Conservation (phyloP, 2,113 vertebrate species). For the Barnardius zonarius region DNA sequence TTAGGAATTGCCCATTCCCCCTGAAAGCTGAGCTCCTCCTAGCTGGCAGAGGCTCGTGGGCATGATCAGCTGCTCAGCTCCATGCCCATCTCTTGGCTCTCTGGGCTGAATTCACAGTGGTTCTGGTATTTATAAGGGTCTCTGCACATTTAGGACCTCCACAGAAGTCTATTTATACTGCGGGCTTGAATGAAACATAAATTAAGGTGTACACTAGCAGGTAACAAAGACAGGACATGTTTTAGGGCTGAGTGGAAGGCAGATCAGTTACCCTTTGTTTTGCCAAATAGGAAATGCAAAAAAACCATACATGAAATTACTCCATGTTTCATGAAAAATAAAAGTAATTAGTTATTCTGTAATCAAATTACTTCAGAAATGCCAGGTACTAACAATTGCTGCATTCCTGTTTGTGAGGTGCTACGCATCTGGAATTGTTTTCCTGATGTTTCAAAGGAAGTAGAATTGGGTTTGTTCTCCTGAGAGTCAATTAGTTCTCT, state of each 20-base stretch:
- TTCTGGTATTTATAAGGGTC: neutral
- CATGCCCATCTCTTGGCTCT: neutral
- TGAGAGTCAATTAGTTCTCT: constrained; percentile 14
- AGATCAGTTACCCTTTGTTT: neutral
- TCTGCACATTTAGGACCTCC: neutral
- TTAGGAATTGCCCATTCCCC: neutral
- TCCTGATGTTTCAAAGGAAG: neutral
- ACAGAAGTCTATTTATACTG: neutral
- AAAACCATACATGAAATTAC: neutral
- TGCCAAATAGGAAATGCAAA: neutral
- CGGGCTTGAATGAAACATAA: neutral
- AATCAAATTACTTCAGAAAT: neutral
- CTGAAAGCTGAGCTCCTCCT: neutral
- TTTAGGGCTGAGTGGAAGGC: neutral
- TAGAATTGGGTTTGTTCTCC: constrained; percentile 21
- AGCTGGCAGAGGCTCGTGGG: neutral
- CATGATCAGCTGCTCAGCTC: neutral
- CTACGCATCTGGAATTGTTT: neutral
- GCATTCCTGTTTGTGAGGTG: neutral
- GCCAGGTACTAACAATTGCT: neutral
- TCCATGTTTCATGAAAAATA: neutral
- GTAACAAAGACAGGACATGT: neutral
- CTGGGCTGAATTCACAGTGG: neutral
- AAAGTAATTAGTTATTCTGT: neutral
- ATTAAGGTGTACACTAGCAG: neutral